Evolutionary conservation across 2,888 invertebrate genomes (phyloP).

Genomic region (Octodonta nipae): DNA sequence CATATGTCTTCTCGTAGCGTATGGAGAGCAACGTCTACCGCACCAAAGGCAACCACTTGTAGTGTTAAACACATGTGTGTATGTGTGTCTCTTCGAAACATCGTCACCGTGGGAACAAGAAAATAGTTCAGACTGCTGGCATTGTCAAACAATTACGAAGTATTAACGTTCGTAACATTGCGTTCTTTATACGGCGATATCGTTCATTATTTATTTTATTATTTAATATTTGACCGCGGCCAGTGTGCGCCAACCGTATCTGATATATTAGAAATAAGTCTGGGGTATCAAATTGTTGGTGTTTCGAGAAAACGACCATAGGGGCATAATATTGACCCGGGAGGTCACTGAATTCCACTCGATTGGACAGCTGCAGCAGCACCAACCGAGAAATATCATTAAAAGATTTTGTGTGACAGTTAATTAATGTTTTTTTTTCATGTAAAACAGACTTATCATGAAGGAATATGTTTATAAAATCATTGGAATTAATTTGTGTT

Average conservation of each 20-base stretch:
- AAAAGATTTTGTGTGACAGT: no score
- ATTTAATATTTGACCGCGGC: constrained; percentile 9
- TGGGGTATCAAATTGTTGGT: neutral
- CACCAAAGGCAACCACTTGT: constrained; percentile 2
- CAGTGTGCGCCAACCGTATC: constrained; percentile 5
- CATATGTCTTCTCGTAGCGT: no score
- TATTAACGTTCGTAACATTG: constrained; percentile 22
- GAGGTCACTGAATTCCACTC: no score
- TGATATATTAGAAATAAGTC: constrained; percentile 4
- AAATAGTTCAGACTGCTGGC: constrained; percentile 18
- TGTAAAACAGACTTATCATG: no score
- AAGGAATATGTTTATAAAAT: no score
- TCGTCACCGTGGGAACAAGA: constrained; percentile 18
- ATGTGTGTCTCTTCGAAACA: no score
- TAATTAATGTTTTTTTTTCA: no score
- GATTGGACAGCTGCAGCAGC: no score
- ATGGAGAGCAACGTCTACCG: no score
- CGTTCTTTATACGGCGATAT: constrained; percentile 20
- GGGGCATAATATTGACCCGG: no score
- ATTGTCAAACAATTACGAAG: constrained; percentile 25
- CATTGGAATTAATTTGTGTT: no score
- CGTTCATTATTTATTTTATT: constrained; percentile 5
- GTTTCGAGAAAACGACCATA: neutral
- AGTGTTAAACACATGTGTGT: constrained; percentile 1
- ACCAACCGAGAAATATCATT: no score